Percentiles rank a stretch among this genome's conserved stretches.
These are phyloP conservation scores for Rhimphoctona megacephalus DNA, from an alignment of 2,888 invertebrate species.

Conservation along the genomic window DNA sequence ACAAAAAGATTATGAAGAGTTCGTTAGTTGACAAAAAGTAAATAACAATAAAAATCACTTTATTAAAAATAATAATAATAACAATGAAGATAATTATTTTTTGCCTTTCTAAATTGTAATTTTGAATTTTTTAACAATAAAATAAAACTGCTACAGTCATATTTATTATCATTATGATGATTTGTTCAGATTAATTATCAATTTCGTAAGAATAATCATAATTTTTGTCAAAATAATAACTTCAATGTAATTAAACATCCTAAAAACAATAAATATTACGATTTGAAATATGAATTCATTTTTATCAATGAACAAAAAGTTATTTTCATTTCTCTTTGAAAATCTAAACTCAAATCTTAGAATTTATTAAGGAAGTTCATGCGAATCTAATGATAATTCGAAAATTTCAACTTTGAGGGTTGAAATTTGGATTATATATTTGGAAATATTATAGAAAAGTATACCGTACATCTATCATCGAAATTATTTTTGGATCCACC, in stretches of 20 bases:
- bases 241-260: neutral
- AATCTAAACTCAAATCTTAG: too few species aligned
- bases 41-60: neutral
- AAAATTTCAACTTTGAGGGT: too few species aligned
- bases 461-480: too few species aligned
- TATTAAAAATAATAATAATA: neutral
- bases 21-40: neutral
- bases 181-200: neutral
- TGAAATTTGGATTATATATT: too few species aligned
- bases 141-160: too few species aligned
- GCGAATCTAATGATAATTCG: too few species aligned
- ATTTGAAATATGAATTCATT: neutral
- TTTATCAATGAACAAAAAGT: too few species aligned
- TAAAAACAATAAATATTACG: neutral
- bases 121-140: too few species aligned
- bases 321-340: too few species aligned
- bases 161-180: too few species aligned
- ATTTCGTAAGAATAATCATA: neutral
- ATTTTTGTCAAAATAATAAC: neutral
- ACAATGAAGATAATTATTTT: neutral
- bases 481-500: too few species aligned
- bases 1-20: conserved; percentile 20
- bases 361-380: neutral
- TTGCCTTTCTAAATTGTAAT: neutral
- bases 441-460: too few species aligned